These are phyloP conservation scores for Ammodramus savannarum DNA, from an alignment of 2,113 vertebrate species.

Conservation along the genomic window DNA sequence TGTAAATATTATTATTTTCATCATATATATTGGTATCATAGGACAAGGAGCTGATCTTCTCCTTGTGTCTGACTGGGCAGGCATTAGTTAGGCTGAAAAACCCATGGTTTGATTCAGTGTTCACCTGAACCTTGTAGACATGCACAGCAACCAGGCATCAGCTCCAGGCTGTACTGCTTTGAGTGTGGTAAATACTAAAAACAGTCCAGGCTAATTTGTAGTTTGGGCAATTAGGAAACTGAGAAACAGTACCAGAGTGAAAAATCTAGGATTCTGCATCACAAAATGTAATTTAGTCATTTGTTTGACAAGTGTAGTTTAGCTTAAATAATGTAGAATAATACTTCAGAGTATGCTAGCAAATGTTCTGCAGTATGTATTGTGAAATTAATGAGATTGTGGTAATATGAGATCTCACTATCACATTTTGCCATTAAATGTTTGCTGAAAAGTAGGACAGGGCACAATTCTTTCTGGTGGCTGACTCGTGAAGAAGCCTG, in stretches of 20 bases:
- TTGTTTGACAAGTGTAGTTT: conserved; percentile 39
- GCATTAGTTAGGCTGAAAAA: background rate
- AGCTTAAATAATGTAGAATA: conserved; percentile 26
- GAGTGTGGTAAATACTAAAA: background rate
- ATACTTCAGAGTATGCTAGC: conserved; percentile 20
- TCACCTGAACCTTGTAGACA: background rate
- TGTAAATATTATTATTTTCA: background rate
- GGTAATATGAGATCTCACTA: conserved; percentile 24
- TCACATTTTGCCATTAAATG: background rate
- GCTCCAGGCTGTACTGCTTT: background rate
- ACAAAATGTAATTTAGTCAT: background rate
- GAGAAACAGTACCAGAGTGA: background rate
- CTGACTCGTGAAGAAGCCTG: background rate
- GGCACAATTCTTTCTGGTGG: background rate
- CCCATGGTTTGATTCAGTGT: background rate
- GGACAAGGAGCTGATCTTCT: background rate
- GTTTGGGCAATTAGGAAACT: background rate
- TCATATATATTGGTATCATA: accelerated
- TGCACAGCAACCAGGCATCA: background rate
- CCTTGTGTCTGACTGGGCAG: background rate
- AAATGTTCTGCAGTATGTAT: conserved; percentile 7
- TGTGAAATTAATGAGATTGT: conserved; percentile 41
- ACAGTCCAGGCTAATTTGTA: background rate
- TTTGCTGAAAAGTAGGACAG: conserved; percentile 12
- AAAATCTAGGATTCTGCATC: background rate